Percentiles rank a stretch among this genome's conserved stretches.
These are phyloP conservation scores for Pardalotus punctatus DNA, from an alignment of 2,113 vertebrate genomes.

Conservation along the genomic window DNA sequence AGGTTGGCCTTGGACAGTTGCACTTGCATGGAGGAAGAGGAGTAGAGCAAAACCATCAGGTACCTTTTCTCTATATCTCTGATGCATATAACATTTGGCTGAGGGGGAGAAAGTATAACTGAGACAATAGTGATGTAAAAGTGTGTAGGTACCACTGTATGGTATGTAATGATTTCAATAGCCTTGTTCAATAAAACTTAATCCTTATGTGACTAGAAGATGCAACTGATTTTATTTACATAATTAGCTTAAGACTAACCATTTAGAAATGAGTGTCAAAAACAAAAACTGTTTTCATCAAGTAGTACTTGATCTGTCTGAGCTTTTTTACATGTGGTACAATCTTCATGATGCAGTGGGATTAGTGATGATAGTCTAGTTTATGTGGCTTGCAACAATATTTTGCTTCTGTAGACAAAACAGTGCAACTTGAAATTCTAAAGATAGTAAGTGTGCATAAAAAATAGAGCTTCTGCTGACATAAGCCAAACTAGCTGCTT, in stretches of 20 bases:
- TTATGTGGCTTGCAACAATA: not conserved
- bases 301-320: not conserved
- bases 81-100: not conserved
- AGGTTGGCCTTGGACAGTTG: slow-evolving; percentile 97
- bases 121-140: not conserved
- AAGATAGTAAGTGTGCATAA: not conserved
- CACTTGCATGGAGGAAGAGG: slow-evolving; percentile 95
- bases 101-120: not conserved
- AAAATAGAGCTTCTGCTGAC: not conserved
- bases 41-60: slow-evolving; percentile 97
- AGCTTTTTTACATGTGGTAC: not conserved
- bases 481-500: not conserved
- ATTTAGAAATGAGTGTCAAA: not conserved
- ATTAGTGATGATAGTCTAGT: not conserved
- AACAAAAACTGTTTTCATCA: not conserved
- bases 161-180: not conserved
- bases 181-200: not conserved
- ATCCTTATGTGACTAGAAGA: not conserved
- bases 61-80: slow-evolving; percentile 37
- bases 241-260: not conserved
- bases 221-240: not conserved
- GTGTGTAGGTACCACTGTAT: not conserved
- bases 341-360: not conserved
- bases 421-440: not conserved
- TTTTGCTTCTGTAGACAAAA: not conserved